These are phyloP conservation scores for Eumeta japonica DNA, from an alignment of 1,140 invertebrate species.

Conservation along the genomic window DNA sequence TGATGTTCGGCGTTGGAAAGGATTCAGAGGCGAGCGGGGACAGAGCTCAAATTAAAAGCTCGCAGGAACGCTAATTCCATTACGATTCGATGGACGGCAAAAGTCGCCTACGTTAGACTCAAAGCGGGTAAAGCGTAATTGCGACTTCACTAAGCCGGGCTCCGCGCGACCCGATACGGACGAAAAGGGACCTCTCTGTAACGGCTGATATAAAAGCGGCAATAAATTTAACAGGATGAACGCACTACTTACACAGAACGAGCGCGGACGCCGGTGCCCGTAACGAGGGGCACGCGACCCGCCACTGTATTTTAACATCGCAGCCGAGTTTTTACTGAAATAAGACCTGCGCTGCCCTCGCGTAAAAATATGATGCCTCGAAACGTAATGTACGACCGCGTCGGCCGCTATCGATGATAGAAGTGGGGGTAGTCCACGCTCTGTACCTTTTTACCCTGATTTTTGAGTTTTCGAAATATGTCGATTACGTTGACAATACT, in stretches of 20 bases:
- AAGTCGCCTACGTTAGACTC: slow-evolving; percentile 48
- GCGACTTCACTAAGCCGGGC: slow-evolving; percentile 55
- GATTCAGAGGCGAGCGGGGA: too few species aligned
- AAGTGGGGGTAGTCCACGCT: too few species aligned
- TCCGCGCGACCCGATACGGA: slow-evolving; percentile 48
- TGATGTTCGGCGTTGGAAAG: too few species aligned
- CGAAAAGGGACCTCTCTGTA: slow-evolving; percentile 48
- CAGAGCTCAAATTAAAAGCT: slow-evolving; percentile 52
- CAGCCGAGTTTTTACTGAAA: too few species aligned
- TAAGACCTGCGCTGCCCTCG: slow-evolving; percentile 7
- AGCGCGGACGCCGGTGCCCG: slow-evolving; percentile 32
- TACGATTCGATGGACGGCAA: slow-evolving; percentile 55
- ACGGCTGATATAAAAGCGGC: slow-evolving; percentile 55
- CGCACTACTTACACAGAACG: slow-evolving; percentile 51
- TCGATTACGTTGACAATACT: too few species aligned
- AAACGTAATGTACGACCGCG: neutral
- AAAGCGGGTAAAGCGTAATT: slow-evolving; percentile 56
- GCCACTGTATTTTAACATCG: slow-evolving; percentile 23
- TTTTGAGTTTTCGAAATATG: too few species aligned
- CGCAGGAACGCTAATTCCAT: slow-evolving; percentile 53
- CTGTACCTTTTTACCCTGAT: too few species aligned
- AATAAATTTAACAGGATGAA: slow-evolving; percentile 57
- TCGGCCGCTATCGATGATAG: too few species aligned
- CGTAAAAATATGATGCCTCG: neutral
- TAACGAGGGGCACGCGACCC: slow-evolving; percentile 42